phyloP scores from a whole-genome alignment of 2,797 vertebrate genomes.

The Scolopax bukidnonensis region DNA sequence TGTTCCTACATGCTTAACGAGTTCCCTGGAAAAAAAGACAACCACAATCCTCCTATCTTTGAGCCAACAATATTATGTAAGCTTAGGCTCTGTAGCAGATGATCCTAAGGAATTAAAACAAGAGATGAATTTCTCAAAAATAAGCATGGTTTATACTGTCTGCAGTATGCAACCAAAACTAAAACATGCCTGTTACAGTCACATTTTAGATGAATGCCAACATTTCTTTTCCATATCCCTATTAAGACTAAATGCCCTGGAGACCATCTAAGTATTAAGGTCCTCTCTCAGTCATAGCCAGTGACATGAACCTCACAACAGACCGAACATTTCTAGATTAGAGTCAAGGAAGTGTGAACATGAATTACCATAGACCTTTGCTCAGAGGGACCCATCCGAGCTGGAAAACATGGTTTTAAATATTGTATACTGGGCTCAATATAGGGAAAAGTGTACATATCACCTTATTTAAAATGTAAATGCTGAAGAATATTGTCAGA shows the following conservation, averaged over 20 bases:
- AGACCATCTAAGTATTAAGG: not conserved
- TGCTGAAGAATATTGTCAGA: not conserved
- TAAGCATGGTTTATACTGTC: not conserved
- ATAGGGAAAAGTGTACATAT: not conserved
- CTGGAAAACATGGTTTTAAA: not conserved
- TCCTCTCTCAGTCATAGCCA: not conserved
- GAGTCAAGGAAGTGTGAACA: not conserved
- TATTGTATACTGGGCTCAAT: not conserved
- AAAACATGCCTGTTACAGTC: not conserved
- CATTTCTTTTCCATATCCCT: not conserved
- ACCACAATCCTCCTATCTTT: not conserved
- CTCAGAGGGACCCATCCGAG: not conserved
- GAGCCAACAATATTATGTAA: not conserved
- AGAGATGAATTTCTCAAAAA: not conserved
- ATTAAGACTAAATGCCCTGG: not conserved
- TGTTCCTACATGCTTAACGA: not conserved
- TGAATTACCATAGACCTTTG: not conserved
- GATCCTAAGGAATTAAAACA: not conserved
- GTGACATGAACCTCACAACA: not conserved
- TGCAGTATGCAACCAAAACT: not conserved
- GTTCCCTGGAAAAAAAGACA: fast-evolving
- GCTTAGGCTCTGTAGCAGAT: not conserved
- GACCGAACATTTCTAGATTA: not conserved
- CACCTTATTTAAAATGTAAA: not conserved
- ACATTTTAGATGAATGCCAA: not conserved